Base-by-base conservation (phyloP, 1,140 invertebrate genomes). In the Drosophila sucinea region DNA sequence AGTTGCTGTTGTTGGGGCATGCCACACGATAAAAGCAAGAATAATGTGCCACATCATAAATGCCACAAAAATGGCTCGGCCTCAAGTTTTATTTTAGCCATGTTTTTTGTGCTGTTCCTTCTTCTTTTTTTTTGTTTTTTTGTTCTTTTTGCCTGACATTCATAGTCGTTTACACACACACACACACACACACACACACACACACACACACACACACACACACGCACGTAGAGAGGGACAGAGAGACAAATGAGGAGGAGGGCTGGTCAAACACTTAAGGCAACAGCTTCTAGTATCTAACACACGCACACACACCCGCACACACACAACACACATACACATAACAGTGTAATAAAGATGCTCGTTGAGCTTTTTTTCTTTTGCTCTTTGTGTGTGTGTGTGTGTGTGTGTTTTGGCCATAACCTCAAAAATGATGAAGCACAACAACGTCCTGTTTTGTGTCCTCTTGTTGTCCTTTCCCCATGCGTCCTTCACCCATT, bases 391-490 rank as follows among this genome's bases (percentile, higher is more conserved):
- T 64, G 40, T 44, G 57, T 69, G 51, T 55, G 10, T 74, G 72
- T 63, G 51, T 75, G 64, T 44, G 51, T 54, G n/a, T 30, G 30
- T 30, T 70, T 25, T 51, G 62, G 67, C 64, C 62, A 70, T 77
- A 87, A 82, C 83, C 84, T 89, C 84, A 89, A 73, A 90, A 84
- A 89, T 89, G 84, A 90, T 89, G 77, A 89, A 90, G 83, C 84
- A 89, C 80, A 83, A 70, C 76, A 79, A 47, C 63, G 60, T 47
- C 33, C 47, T 33, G 35, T 61, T 60, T 38, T 70, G 67, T 71
- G 62, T 68, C 65, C 65, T 67, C 65, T 62, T 60, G 57, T 73
- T 35, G 27, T 23, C 41, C 54, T 35, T 5, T 41, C n/a, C 47
- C 11, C 47, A 17, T 44, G 35, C 62, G 10, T 35, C 68, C 23